Base-by-base conservation (phyloP, 2,888 invertebrate genomes). In the Drosophila anomalata region DNA sequence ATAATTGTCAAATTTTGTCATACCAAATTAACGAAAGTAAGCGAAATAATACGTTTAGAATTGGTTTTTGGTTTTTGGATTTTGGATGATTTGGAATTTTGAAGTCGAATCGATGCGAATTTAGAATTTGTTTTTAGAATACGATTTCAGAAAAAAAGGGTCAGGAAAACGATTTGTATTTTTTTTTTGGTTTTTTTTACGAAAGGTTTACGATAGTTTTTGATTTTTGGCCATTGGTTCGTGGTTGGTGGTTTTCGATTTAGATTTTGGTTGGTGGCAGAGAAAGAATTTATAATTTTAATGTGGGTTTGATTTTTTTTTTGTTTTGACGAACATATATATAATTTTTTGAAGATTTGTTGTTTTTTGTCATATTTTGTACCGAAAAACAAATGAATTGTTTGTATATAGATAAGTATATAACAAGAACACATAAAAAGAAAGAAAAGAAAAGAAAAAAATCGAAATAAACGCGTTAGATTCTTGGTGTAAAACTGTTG, bases 381-480 rank as follows among this genome's bases (percentile, higher is more conserved):
- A 89, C 86, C 89, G 89, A 89, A 91, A 82, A 84, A 87, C 78
- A 76, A 80, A 87, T 84, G 71, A 72, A 71, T 84, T 79, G 72
- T 84, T 80, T 84, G 74, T 85, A 81, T 76, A 83, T 73, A 74
- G 84, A 82, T 71, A 75, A 61, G 65, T 76, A 73, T 74, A 85
- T 79, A 84, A 89, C 89, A 91, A 87, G 79, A 87, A 91, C 90
- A 89, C 83, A 90, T 89, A 89, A 90, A 89, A 89, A 88, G 87
- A 89, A 89, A 88, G 77, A 84, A 89, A 90, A 89, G 87, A 89
- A 90, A 89, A 89, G 87, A 89, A 91, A 90, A 60, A 91, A 92
- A 91, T 90, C 90, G 90, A 90, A 92, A 90, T 90, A 90, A 91
- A 89, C 91, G 90, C 91, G 92, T 91, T 92, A 91, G 91, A 91